Conservation (phyloP, 2,888 invertebrate species). For the Electrophaes corylata region DNA sequence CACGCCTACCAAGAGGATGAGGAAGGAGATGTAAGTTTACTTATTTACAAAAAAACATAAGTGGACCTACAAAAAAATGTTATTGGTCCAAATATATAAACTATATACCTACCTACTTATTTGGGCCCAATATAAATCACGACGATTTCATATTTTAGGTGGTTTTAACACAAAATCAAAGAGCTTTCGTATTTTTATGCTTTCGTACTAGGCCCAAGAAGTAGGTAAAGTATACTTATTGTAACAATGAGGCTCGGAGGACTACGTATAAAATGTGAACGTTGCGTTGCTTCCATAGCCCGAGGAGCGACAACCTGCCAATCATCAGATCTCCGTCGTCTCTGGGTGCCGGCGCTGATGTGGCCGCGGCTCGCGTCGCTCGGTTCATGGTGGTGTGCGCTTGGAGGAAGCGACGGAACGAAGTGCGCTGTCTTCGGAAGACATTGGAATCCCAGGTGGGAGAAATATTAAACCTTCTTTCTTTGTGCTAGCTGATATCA, state of each 20-base stretch:
- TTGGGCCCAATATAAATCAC: too few relatives aligned
- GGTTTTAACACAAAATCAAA: too few relatives aligned
- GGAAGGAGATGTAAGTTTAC: conserved; percentile 50
- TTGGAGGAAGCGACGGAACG: conserved; percentile 81
- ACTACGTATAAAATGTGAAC: background rate
- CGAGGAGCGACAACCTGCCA: conserved; percentile 36
- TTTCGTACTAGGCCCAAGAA: too few relatives aligned
- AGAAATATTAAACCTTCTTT: background rate
- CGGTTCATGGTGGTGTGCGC: conserved; percentile 77
- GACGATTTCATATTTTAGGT: too few relatives aligned
- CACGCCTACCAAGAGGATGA: conserved; percentile 66
- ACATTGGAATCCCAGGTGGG: conserved; percentile 72
- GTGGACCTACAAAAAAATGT: too few relatives aligned
- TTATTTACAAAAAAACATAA: too few relatives aligned
- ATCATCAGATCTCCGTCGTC: conserved; percentile 49
- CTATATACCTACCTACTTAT: too few relatives aligned
- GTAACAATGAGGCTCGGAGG: too few relatives aligned
- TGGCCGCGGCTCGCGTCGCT: conserved; percentile 74
- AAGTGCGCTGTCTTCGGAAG: conserved; percentile 71
- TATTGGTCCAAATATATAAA: too few relatives aligned
- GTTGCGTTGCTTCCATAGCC: conserved; percentile 6
- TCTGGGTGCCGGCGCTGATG: conserved; percentile 50
- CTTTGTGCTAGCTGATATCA: background rate
- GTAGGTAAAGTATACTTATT: too few relatives aligned
- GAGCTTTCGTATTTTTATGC: too few relatives aligned